Conservation (phyloP, 2,888 invertebrate genomes). For the Tanytarsus gracilentus region DNA sequence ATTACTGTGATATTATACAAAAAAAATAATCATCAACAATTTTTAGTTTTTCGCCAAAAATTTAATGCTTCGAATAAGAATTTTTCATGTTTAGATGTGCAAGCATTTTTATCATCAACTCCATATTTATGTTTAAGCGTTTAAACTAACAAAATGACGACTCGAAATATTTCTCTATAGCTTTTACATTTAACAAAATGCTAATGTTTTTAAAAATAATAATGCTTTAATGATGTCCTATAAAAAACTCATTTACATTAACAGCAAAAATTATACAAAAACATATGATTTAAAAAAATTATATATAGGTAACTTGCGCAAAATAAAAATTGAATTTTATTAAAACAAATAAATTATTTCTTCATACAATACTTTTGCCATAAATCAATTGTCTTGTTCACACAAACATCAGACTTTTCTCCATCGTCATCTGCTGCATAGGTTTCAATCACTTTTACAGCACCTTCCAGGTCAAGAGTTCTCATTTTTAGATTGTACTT, state of each 20-base stretch:
- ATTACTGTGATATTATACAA: constrained; percentile 11
- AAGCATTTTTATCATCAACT: not conserved
- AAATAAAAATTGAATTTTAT: not conserved
- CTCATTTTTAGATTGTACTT: constrained; percentile 1
- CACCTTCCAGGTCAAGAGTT: not conserved
- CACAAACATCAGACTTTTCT: constrained; percentile 72
- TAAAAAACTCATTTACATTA: not conserved
- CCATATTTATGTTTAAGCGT: not conserved
- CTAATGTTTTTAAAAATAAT: not conserved
- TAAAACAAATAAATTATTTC: not conserved
- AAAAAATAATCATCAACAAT: constrained; percentile 6
- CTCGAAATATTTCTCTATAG: not conserved
- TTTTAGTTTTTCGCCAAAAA: not conserved
- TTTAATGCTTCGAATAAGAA: constrained; percentile 4
- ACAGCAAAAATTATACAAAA: not conserved
- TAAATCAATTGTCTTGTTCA: constrained; percentile 74
- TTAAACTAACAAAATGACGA: not conserved
- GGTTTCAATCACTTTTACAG: constrained; percentile 16
- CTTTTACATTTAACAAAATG: not conserved
- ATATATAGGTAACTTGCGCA: not conserved
- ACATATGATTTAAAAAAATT: not conserved
- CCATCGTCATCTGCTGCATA: constrained; percentile 36
- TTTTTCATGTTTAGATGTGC: not conserved
- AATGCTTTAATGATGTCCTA: not conserved
- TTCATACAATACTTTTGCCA: constrained; percentile 51